phyloP scores from a whole-genome alignment of 2,797 vertebrate species.

The Phoebastria nigripes region DNA sequence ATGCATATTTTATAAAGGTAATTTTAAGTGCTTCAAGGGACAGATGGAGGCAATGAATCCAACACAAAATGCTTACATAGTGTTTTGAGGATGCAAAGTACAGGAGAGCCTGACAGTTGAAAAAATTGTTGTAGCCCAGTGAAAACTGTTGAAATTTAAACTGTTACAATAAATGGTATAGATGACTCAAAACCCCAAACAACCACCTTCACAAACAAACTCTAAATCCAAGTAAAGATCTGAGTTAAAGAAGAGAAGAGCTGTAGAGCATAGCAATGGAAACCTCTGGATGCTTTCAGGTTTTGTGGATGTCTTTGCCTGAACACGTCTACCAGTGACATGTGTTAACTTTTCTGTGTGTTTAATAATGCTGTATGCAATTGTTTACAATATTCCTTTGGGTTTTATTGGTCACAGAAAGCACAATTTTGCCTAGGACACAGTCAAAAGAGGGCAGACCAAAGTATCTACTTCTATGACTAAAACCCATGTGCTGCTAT shows the following conservation, averaged over 20 bases:
- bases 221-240: background rate
- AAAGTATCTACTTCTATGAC: background rate
- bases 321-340: background rate
- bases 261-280: background rate
- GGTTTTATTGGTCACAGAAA: background rate
- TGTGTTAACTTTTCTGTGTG: background rate
- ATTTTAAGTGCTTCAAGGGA: conserved; percentile 12
- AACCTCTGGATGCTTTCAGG: background rate
- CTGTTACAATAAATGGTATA: background rate
- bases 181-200: background rate
- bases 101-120: background rate
- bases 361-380: background rate
- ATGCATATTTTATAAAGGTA: background rate
- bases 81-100: background rate
- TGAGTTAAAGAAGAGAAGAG: background rate
- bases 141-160: background rate
- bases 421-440: background rate
- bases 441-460: background rate
- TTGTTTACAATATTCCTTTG: background rate
- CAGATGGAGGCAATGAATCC: background rate
- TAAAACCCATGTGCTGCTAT: background rate
- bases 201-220: background rate
- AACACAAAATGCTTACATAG: background rate
- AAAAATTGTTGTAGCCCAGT: background rate
- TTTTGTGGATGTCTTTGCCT: background rate